Base-by-base conservation (phyloP, 2,797 vertebrate genomes). In the Heterohyrax brucei region DNA sequence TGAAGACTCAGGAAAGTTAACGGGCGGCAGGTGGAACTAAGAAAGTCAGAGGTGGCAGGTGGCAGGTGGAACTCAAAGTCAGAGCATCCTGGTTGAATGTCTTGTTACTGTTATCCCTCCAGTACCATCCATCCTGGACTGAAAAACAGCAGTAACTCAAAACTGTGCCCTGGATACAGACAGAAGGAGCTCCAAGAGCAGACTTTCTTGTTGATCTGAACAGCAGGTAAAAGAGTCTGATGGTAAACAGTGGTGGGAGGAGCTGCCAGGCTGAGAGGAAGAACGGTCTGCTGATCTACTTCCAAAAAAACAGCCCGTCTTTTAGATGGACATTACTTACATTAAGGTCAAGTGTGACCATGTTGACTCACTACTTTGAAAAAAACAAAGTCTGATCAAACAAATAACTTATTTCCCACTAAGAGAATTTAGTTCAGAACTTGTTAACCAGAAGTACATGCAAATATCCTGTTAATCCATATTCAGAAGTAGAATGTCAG, bases 1-100 rank as follows among this genome's bases (percentile, higher is more conserved):
- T 46, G 21, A 91, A 59, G 10, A 68, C 33, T 91, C 19, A 56
- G 56, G 80, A 87, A 93, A n/a, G 26, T 72, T 33, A 93, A 66
- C 79, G 5, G 44, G 28, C 56, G 68, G 30, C 48, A 68, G 26
- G 21, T 12, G 76, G 48, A 93, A 80, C n/a, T 68, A 33, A 68
- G 33, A 88, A 79, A 76, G 39, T 39, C 39, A 39, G 39, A 39
- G 39, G 39, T 39, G 39, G 39, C 39, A 39, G 39, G 39, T 39
- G 7, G 26, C 53, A 91, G 50, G 1, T 21, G 80, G 59, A 70
- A 73, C 12, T 79, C 73, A 62, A 84, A 83, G 21, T 39, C 53
- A 80, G 78, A 56, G 18, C 28, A 76, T 77, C 24, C 26, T 79
- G 22, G 18, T 0, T 68, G n/a, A 75, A 9, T 79, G 73, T 66